Evolutionary conservation across 1,140 invertebrate species (phyloP).

Genomic region (Acromyrmex charruanus): DNA sequence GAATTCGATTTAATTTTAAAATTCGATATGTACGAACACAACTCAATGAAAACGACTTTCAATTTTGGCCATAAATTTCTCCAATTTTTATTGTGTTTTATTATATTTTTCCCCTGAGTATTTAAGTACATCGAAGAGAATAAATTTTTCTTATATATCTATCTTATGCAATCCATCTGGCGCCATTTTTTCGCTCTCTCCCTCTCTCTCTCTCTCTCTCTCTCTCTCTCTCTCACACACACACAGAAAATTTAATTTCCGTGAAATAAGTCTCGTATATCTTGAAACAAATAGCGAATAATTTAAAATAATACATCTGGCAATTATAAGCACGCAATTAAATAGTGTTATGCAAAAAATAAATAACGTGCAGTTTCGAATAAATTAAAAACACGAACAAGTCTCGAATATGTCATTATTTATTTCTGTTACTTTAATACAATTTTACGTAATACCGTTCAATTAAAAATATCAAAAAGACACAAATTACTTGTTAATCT

Average conservation of each 20-base stretch:
- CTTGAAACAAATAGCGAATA: background rate
- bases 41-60: background rate
- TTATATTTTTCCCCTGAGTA: background rate
- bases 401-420: background rate
- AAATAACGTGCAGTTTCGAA: background rate
- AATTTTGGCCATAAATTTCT: background rate
- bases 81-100: background rate
- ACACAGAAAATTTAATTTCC: conserved; percentile 24
- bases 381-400: background rate
- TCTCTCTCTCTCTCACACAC: background rate
- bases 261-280: background rate
- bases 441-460: conserved; percentile 14
- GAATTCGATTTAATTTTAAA: background rate
- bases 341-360: conserved; percentile 5
- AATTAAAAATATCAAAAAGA: background rate
- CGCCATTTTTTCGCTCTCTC: background rate
- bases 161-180: background rate
- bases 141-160: background rate
- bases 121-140: background rate
- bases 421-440: background rate
- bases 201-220: background rate
- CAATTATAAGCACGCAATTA: conserved; percentile 25
- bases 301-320: conserved; percentile 11
- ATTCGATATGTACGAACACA: background rate
- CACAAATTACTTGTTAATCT: conserved; percentile 13